Percentiles rank a stretch among this genome's conserved stretches.
phyloP scores from a whole-genome alignment of 2,888 invertebrate genomes.

The Philereme transversata region DNA sequence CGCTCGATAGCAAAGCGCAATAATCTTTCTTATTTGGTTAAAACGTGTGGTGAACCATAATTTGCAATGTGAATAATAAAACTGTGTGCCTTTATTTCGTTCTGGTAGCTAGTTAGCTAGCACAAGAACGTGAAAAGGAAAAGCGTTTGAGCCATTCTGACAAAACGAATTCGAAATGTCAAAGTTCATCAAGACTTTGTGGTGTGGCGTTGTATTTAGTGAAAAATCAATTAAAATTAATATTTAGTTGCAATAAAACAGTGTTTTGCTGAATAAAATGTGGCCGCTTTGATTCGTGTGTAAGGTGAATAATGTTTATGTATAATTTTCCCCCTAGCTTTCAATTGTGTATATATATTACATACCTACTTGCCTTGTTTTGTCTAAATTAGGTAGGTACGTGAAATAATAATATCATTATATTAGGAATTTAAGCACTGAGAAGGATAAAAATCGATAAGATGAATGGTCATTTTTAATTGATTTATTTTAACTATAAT shows the following conservation, averaged over 20 bases:
- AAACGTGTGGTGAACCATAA: not conserved
- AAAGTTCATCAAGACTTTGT: slow-evolving; percentile 68
- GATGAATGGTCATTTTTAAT: too few species aligned
- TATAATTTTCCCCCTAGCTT: not conserved
- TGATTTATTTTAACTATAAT: too few species aligned
- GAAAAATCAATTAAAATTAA: slow-evolving; percentile 45
- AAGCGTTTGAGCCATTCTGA: slow-evolving; percentile 60
- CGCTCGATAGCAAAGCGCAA: too few species aligned
- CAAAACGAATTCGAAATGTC: slow-evolving; percentile 67
- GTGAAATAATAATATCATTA: too few species aligned
- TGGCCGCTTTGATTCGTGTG: slow-evolving; percentile 16
- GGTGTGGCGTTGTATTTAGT: slow-evolving; percentile 45
- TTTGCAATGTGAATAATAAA: not conserved
- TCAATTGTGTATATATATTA: too few species aligned
- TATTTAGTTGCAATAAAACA: slow-evolving; percentile 17
- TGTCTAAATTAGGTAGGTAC: too few species aligned
- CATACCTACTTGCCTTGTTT: too few species aligned
- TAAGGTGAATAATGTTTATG: slow-evolving; percentile 27
- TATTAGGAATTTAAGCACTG: too few species aligned
- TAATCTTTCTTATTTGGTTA: not conserved
- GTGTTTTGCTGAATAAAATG: slow-evolving; percentile 20
- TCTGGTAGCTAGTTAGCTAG: slow-evolving; percentile 32
- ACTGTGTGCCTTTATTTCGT: not conserved
- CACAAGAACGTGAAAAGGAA: slow-evolving; percentile 56
- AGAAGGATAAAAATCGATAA: too few species aligned